Evolutionary conservation across 2,797 vertebrate genomes (phyloP), one percentile per base, ranked within the genome.

Genomic region (Phalanger gymnotis): DNA sequence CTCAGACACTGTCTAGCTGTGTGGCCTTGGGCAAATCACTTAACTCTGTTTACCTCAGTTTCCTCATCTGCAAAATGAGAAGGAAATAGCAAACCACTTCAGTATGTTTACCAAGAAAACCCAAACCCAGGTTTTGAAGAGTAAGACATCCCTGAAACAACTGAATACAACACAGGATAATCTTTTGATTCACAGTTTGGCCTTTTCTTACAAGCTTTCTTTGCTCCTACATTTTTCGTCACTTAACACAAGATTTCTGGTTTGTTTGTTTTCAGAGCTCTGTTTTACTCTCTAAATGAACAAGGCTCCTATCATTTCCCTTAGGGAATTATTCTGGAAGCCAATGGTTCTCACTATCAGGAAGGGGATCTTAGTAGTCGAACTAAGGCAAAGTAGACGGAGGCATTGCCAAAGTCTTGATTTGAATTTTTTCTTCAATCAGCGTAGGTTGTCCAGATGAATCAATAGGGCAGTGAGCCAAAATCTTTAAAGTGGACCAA

Each of bases 201-300:
- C 27, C 25, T 81, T 81, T 47, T 81, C 13, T 73, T 73, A 73
- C 1, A 19, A 73, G 61, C 40, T 73, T n/a, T 73, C 25, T 51
- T 47, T 87, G 73, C 22, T 81, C 7, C 73, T 81, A 47, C 25
- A 51, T 51, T 47, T 56, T 87, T 25, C 25, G 40, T 87, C 40
- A 51, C 16, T n/a, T 73, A 5, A 19, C 14, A 19, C 22, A 27
- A 47, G 40, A 51, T 47, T 87, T 51, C 40, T 87, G 9, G 40
- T 51, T 87, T 28, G 40, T 51, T 58, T 58, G 1, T 66, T 91
- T 95, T n/a, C 22, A 7, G 91, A 53, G 87, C 22, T 92, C 90
- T 95, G 30, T 95, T 93, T 95, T 3, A 93, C 91, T 95, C 91
- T 90, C 13, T 25, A 54, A 54, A 40, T 47, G 34, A 34, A 90